A percentile compares a stretch with the other conserved stretches of the same genome.
Evolutionary conservation across 2,888 invertebrate species (phyloP).

Genomic region (Pandemis corylana): DNA sequence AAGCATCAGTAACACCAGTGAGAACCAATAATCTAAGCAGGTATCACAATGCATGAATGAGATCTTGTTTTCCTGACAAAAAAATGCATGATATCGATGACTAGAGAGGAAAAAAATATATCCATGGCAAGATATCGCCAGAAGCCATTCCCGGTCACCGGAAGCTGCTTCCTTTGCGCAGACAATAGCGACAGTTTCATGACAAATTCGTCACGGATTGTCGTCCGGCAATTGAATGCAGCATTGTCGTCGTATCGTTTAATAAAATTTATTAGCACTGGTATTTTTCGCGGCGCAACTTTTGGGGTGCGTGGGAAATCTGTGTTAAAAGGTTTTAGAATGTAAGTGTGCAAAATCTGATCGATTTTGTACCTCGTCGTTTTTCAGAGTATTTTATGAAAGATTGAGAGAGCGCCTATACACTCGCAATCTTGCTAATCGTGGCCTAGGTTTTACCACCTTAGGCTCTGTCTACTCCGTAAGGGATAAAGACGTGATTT

Average conservation of each 20-base stretch:
- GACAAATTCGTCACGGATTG: conserved; percentile 82
- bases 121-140: conserved; percentile 74
- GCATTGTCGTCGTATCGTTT: conserved; percentile 69
- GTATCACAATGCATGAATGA: conserved; percentile 50
- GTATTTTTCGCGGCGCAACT: conserved; percentile 44
- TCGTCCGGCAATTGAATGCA: conserved; percentile 66
- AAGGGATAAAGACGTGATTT: too few species aligned
- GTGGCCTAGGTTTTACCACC: too few species aligned
- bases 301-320: conserved; percentile 34
- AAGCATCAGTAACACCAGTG: conserved; percentile 8
- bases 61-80: conserved; percentile 58
- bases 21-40: conserved; percentile 14
- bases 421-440: too few species aligned
- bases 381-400: too few species aligned
- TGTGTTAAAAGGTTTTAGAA: background rate
- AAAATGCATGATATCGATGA: conserved; percentile 50
- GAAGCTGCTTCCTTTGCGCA: conserved; percentile 81
- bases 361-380: background rate
- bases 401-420: too few species aligned
- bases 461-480: too few species aligned
- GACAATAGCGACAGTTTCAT: conserved; percentile 74
- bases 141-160: conserved; percentile 68
- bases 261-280: conserved; percentile 80
- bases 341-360: background rate
- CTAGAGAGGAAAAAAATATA: conserved; percentile 54